Conservation (phyloP, 2,888 invertebrate species). For the Tipula helvola region DNA sequence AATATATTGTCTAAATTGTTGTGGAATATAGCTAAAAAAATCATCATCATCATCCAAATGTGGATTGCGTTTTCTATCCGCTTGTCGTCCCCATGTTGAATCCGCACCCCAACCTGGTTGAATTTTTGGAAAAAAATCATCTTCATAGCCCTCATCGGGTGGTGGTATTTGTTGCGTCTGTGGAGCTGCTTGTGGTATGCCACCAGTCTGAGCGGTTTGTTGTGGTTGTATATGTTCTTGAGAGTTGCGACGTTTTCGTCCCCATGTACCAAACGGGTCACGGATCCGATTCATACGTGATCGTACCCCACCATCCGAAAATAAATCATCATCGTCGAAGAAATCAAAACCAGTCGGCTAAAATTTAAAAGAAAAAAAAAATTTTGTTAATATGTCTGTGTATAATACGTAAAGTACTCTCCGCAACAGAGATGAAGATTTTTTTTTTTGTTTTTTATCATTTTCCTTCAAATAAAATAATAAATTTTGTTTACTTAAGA, state of each 20-base stretch:
- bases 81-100: background rate
- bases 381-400: background rate
- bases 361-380: constrained; percentile 12
- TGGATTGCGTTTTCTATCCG: background rate
- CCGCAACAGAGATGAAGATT: background rate
- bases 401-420: background rate
- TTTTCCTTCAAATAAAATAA: background rate
- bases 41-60: constrained; percentile 24
- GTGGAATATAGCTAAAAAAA: constrained; percentile 33
- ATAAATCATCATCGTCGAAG: constrained; percentile 27
- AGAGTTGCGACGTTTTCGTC: constrained; percentile 31
- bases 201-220: background rate
- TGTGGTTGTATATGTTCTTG: background rate
- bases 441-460: background rate
- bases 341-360: constrained; percentile 32
- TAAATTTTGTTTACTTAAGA: background rate
- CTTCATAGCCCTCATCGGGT: background rate
- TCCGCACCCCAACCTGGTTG: background rate
- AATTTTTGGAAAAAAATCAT: background rate
- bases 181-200: background rate
- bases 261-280: constrained; percentile 32
- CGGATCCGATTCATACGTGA: constrained; percentile 30
- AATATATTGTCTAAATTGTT: constrained; percentile 34
- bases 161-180: background rate
- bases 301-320: constrained; percentile 29